These are phyloP conservation scores for Apoda limacodes DNA, from an alignment of 2,888 invertebrate species.

Conservation along the genomic window DNA sequence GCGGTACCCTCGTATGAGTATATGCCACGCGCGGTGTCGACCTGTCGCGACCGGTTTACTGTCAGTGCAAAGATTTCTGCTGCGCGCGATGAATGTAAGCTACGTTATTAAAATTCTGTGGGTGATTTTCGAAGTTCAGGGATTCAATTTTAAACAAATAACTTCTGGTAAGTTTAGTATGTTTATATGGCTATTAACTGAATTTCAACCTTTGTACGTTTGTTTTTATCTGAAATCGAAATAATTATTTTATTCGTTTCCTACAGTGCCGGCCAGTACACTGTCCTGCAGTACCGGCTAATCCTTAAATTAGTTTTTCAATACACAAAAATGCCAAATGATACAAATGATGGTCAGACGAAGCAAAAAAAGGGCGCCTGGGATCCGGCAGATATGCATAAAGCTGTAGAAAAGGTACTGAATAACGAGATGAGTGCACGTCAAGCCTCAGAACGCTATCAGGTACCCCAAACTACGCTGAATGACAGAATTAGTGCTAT, in stretches of 20 bases:
- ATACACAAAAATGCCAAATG: constrained; percentile 16
- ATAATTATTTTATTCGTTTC: too few species aligned
- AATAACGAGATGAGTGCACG: constrained; percentile 16
- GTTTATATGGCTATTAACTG: too few species aligned
- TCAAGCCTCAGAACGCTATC: constrained; percentile 4
- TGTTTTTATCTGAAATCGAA: too few species aligned
- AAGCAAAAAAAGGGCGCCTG: constrained; percentile 15
- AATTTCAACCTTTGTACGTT: too few species aligned
- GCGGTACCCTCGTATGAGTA: neutral
- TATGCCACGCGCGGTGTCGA: constrained; percentile 3
- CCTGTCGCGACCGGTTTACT: constrained; percentile 5
- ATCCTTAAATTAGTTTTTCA: constrained; percentile 4
- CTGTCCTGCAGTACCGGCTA: constrained; percentile 9
- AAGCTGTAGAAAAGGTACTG: constrained; percentile 15
- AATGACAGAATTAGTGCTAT: constrained; percentile 8
- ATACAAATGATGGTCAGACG: constrained; percentile 15
- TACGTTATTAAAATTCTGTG: neutral
- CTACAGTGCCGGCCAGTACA: too few species aligned
- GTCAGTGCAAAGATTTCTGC: constrained; percentile 4
- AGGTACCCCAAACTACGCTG: constrained; percentile 13
- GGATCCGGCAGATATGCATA: constrained; percentile 14
- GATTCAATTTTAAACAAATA: too few species aligned
- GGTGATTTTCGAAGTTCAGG: too few species aligned
- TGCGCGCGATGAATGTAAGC: constrained; percentile 1
- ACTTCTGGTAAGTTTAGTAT: too few species aligned